Base-by-base conservation (phyloP, 2,888 invertebrate species). In the Macrosiphum euphorbiae region DNA sequence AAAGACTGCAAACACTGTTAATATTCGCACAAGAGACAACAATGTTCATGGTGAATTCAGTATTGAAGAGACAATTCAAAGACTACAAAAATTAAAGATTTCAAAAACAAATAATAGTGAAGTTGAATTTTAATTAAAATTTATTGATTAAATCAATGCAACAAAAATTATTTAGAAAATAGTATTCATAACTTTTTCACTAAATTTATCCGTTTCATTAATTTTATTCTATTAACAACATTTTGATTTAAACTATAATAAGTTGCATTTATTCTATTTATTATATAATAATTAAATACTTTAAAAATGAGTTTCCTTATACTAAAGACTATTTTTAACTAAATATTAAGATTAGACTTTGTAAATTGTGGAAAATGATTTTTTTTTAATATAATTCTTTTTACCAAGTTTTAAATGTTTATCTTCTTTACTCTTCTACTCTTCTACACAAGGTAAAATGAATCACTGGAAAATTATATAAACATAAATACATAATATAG, bases 21-120 rank as follows among this genome's bases (percentile, higher is more conserved):
- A 99, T 96, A 98, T 99, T 0, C 98, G 99, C 95, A 99, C 99
- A 1, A 96, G 99, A 94, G 99, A 99, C 96, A 99, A 99, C 96
- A 98, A 98, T 95, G 98, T 99, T 0, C 99, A 99, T 95, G 99
- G 99, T 0, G 99, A 99, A 96, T 97, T 98, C 95, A 96, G 97
- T 0, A 96, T 99, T n/a, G 97, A 97, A 0, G 97, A 97, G 26
- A 97, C 99, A 88, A 97, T 99, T 26, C 96, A 97, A 26, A 98
- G 98, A 95, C 97, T 99, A 96, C 96, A 96, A 94, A 96, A 97
- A 88, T 97, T 99, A 93, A 96, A 96, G 94, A 24, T 52, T 24
- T 90, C 94, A 44, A 94, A 90, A 90, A 94, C 94, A 67, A 94
- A 94, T 67, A 90, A 94, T 52, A 94, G 90, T 26, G 94, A 94